Evolutionary conservation across 2,113 vertebrate species (phyloP), one percentile per base, ranked within the genome.

Genomic region (Oryzias curvinotus): DNA sequence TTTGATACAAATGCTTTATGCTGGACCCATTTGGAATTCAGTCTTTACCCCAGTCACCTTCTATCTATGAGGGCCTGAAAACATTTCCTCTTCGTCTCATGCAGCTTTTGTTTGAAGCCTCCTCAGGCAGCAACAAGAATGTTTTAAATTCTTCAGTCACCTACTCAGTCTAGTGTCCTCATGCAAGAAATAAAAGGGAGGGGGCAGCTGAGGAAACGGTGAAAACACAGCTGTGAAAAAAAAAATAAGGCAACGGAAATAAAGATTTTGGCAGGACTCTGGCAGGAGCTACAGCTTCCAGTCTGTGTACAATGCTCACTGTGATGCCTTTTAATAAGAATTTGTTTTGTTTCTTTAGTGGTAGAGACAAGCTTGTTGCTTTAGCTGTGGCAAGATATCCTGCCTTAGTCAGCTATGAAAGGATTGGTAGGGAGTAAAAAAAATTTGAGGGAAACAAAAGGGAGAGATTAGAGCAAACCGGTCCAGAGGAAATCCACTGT

Each of bases 61-160:
- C 70, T 57, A 75, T 76, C 68, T 55, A 64, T 1, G 1, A 78
- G 77, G 71, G 65, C 50, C 79, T 77, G 62, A 77, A 87, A 84
- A 84, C 68, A 26, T 82, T 77, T 73, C 70, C 75, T 58, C 52
- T 61, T 67, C 55, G 48, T 76, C 81, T 68, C 69, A 51, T 68
- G 52, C 57, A 79, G 72, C 51, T 66, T 71, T 71, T 68, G 73
- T 56, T 71, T 76, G 54, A 73, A 81, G 68, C 55, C 78, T 80
- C 75, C 62, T 83, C 77, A 75, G 65, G 77, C 73, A 78, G 75
- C 73, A 71, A 90, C 77, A 75, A 53, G 72, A 89, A 86, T 85
- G 59, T 72, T 82, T 85, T 23, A 80, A 76, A 91, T 91, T 91
- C 83, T 78, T 80, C 65, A 56, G 59, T 88, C 73, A 85, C 84